Base-by-base conservation (phyloP, 2,113 vertebrate species). In the Cyanoliseus patagonus region DNA sequence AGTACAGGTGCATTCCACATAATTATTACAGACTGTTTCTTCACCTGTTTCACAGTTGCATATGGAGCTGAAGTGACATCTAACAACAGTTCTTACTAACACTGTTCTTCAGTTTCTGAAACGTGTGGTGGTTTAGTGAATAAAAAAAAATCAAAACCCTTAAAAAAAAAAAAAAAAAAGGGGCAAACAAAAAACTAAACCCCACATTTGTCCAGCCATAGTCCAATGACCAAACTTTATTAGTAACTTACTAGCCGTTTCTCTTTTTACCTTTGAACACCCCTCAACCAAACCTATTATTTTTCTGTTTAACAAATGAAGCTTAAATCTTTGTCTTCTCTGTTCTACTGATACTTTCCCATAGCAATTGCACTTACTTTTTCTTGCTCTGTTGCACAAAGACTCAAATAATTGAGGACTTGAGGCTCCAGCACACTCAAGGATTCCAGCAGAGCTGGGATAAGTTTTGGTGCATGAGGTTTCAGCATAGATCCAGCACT, bases 391-490 rank as follows among this genome's bases (percentile, higher is more conserved):
- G 99, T 99, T 84, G 99, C 99, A 95, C 99, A 98, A 83, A 99
- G 98, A 84, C 99, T 99, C 98, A 99, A 97, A 91, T 99, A 99
- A 98, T 99, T 99, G 91, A 99, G 99, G 92, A 99, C 99, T 35
- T 99, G 99, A 67, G 99, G 99, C 90, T 99, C 99, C 93, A 99
- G 95, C 13, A 99, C 98, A 93, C 98, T 99, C 64, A 99, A 97
- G 17, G 99, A 99, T 92, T 99, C 99, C 82, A 99, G 87, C 44
- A 99, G 96, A 82, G 99, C 99, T 9, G 99, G 99, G 83, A 99
- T 99, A 92, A 99, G 98, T 87, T 98, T 99, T 49, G 99, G 96
- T 17, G 99, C 98, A 9, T 99, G 99, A 70, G 99, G 99, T 95
- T 99, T 99, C 93, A 99, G 96, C 97, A 99, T 98, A 95, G 98